Evolutionary conservation across 2,113 vertebrate genomes (phyloP).

Genomic region (Eupsittula cactorum): DNA sequence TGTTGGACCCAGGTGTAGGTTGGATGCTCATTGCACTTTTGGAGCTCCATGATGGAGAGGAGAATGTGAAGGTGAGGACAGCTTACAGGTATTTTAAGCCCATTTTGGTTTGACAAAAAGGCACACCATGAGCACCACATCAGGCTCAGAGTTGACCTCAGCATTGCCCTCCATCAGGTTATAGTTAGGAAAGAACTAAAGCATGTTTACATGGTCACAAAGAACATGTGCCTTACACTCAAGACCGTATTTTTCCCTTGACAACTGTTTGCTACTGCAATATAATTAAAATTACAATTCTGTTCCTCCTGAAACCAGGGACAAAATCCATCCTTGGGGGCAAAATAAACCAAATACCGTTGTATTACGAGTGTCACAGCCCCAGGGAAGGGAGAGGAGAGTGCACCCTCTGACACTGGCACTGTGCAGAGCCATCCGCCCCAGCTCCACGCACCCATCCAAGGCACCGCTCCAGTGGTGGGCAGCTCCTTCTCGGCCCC

Average conservation of each 20-base stretch:
- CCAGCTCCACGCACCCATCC: accelerated
- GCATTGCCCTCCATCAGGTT: background rate
- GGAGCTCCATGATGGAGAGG: background rate
- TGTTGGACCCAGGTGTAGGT: background rate
- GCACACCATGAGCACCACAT: background rate
- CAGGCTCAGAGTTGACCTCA: background rate
- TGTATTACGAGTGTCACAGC: accelerated
- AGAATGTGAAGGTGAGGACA: background rate
- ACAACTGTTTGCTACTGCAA: background rate
- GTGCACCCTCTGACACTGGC: accelerated
- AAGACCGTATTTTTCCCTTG: background rate
- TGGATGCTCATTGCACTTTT: background rate
- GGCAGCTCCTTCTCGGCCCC: background rate
- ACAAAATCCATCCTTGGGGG: background rate
- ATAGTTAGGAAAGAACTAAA: background rate
- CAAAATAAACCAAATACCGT: background rate
- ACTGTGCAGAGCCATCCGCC: background rate
- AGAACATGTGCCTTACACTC: accelerated
- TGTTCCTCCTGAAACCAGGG: background rate
- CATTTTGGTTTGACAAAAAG: background rate
- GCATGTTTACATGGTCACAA: background rate
- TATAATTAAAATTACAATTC: background rate
- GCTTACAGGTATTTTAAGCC: background rate
- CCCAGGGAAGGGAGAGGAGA: no score
- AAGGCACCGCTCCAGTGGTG: accelerated